Percentiles rank a stretch among this genome's conserved stretches.
phyloP scores from a whole-genome alignment of 1,140 invertebrate species.

The Bathynomus jamesi region DNA sequence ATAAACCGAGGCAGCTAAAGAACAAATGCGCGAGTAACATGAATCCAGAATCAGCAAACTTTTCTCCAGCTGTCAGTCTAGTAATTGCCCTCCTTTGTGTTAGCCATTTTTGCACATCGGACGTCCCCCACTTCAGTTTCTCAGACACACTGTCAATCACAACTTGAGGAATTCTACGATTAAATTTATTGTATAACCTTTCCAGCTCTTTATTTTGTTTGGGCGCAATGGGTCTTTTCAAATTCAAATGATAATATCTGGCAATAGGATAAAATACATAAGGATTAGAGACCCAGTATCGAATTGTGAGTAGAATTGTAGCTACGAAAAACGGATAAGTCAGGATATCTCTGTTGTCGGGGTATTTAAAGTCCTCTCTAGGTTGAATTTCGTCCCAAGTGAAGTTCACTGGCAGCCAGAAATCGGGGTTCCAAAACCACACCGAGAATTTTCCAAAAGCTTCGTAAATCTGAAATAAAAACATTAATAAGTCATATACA shows the following conservation, averaged over 20 bases:
- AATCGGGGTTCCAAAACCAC: neutral
- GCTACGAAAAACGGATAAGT: neutral
- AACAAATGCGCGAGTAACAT: neutral
- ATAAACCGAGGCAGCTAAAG: neutral
- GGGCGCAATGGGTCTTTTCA: neutral
- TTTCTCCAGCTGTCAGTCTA: neutral
- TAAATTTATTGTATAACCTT: neutral
- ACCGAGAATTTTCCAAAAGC: neutral
- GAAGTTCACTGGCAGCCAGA: neutral
- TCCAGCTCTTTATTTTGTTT: neutral
- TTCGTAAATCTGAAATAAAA: neutral
- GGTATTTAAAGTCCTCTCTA: neutral
- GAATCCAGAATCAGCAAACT: neutral
- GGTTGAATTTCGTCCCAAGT: neutral
- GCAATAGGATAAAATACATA: neutral
- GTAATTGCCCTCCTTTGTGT: neutral
- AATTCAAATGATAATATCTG: neutral
- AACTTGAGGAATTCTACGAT: neutral
- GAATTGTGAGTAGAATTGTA: neutral
- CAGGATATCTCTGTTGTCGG: neutral
- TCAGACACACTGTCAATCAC: neutral
- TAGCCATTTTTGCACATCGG: neutral
- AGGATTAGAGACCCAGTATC: neutral
- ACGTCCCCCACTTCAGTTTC: neutral
- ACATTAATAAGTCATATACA: too few species aligned